Conservation (phyloP, 2,797 vertebrate species). For the Acrossocheilus fasciatus region DNA sequence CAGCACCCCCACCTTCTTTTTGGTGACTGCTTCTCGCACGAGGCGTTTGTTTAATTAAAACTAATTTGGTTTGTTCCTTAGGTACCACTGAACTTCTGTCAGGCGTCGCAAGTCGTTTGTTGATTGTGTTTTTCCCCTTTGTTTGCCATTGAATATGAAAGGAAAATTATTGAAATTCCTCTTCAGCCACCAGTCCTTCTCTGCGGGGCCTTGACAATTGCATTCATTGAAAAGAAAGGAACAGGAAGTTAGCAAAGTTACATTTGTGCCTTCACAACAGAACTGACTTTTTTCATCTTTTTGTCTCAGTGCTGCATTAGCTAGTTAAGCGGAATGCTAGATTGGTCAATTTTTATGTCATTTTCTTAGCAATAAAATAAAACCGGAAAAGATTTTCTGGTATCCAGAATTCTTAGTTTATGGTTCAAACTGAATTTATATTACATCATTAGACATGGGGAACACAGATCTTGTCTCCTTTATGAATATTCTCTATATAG, state of each 20-base stretch:
- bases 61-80: slow-evolving; percentile 59
- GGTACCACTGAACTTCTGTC: slow-evolving; percentile 57
- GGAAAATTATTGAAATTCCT: slow-evolving; percentile 54
- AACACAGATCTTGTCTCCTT: not conserved
- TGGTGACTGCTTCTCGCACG: slow-evolving; percentile 58
- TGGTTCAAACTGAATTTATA: not conserved
- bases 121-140: slow-evolving; percentile 47
- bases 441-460: not conserved
- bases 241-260: slow-evolving; percentile 46
- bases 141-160: slow-evolving; percentile 51
- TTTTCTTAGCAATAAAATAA: slow-evolving; percentile 6
- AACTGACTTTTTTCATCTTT: slow-evolving; percentile 8
- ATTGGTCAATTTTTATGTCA: not conserved
- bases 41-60: slow-evolving; percentile 61
- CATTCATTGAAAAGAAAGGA: slow-evolving; percentile 42
- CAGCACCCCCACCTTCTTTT: slow-evolving; percentile 64
- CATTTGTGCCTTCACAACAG: slow-evolving; percentile 16
- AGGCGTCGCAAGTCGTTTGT: slow-evolving; percentile 52
- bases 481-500: not conserved
- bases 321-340: not conserved
- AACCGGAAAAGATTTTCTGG: not conserved
- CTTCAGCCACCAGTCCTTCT: slow-evolving; percentile 30
- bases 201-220: slow-evolving; percentile 35
- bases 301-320: not conserved
- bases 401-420: not conserved